phyloP scores from a whole-genome alignment of 2,113 vertebrate genomes.

The Anser cygnoides region DNA sequence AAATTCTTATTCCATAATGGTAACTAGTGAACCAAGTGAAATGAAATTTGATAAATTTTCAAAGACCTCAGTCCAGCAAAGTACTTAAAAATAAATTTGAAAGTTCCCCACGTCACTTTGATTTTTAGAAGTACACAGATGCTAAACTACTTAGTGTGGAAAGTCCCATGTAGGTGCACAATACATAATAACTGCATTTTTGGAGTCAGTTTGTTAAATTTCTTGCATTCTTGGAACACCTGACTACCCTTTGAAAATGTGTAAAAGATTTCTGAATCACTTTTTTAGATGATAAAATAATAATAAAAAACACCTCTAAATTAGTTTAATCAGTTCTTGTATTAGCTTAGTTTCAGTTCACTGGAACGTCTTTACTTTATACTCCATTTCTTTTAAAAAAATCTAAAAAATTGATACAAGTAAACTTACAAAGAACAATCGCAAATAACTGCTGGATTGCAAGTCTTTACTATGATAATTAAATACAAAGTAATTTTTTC shows the following conservation, averaged over 20 bases:
- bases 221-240: neutral
- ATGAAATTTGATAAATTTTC: neutral
- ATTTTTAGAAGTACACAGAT: neutral
- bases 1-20: neutral
- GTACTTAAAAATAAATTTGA: fast-evolving
- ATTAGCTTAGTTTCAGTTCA: conserved; percentile 14
- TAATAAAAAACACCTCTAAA: neutral
- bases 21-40: neutral
- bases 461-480: neutral
- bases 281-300: neutral
- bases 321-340: neutral
- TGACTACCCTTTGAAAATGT: neutral
- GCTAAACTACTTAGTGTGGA: neutral
- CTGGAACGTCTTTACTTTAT: neutral
- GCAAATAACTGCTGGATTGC: neutral
- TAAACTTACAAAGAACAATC: neutral
- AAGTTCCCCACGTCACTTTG: neutral
- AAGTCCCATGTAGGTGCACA: neutral
- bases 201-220: neutral
- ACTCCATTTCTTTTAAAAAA: neutral
- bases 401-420: neutral
- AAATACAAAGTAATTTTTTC: neutral
- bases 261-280: neutral
- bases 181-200: neutral
- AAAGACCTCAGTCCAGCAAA: neutral